phyloP scores from a whole-genome alignment of 2,113 vertebrate species.

The Cyrtonyx montezumae region DNA sequence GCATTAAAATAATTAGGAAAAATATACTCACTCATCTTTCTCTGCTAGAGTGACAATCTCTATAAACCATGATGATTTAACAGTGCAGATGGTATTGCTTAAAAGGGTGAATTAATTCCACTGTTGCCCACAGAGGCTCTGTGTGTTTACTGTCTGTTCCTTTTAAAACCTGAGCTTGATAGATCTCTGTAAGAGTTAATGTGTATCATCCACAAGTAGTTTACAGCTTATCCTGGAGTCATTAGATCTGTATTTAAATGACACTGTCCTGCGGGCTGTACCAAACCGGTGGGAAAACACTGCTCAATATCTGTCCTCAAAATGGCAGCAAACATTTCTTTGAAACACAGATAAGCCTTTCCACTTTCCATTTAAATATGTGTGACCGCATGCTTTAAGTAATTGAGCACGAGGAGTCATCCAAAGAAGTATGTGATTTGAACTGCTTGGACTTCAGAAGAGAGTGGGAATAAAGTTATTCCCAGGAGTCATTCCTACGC shows the following conservation, averaged over 20 bases:
- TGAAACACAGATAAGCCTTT: neutral
- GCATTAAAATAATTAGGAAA: neutral
- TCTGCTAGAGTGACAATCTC: neutral
- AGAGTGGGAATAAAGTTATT: neutral
- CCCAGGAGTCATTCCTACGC: neutral
- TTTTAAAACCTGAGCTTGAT: conserved; percentile 1
- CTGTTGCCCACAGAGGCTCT: neutral
- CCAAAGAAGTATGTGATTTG: neutral
- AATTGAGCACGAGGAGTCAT: neutral
- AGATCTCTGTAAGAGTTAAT: neutral
- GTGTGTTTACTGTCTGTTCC: neutral
- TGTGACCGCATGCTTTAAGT: neutral
- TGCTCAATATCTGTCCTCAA: neutral
- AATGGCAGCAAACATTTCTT: neutral
- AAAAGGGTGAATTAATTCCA: neutral
- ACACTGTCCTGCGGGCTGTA: neutral
- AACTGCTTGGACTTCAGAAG: neutral
- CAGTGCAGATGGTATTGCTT: neutral
- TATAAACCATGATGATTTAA: neutral
- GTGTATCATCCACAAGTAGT: neutral
- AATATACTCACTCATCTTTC: neutral
- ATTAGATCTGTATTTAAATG: neutral
- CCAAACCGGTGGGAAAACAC: neutral
- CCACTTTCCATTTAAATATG: neutral
- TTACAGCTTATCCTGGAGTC: neutral